phyloP scores from a whole-genome alignment of 2,888 invertebrate species.

The Hypercompe scribonia region DNA sequence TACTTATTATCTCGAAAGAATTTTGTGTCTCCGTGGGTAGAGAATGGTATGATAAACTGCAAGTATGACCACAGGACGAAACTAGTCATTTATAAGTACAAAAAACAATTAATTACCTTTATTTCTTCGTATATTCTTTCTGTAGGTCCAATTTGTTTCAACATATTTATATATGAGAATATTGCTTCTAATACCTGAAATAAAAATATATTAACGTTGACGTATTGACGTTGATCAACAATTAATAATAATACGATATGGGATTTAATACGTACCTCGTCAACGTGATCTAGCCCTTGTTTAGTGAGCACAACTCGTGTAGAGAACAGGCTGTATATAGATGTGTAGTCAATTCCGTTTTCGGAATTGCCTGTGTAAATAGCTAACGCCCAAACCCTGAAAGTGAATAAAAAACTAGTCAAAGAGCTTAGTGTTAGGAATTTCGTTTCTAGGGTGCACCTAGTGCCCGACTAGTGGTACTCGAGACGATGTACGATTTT shows the following conservation, averaged over 20 bases:
- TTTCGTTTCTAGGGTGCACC: too few relatives aligned
- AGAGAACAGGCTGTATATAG: constrained; percentile 91
- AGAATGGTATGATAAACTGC: too few relatives aligned
- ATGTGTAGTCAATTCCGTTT: constrained; percentile 92
- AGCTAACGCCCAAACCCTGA: constrained; percentile 91
- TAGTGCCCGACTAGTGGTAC: too few relatives aligned
- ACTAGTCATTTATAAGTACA: too few relatives aligned
- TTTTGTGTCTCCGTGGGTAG: too few relatives aligned
- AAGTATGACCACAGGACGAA: too few relatives aligned
- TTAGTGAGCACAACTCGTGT: constrained; percentile 92
- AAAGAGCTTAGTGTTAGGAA: too few relatives aligned
- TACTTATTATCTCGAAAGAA: too few relatives aligned
- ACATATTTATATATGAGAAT: constrained; percentile 92
- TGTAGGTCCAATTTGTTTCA: constrained; percentile 89
- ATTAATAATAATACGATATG: background rate
- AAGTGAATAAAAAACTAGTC: background rate
- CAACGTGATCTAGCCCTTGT: constrained; percentile 90
- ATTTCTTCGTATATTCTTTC: constrained; percentile 91
- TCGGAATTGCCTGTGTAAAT: constrained; percentile 91
- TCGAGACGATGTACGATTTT: too few relatives aligned
- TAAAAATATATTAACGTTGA: too few relatives aligned
- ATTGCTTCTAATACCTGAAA: constrained; percentile 90
- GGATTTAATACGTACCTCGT: constrained; percentile 77
- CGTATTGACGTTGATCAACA: too few relatives aligned
- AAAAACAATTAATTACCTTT: constrained; percentile 61